Percentiles rank a stretch among this genome's conserved stretches.
These are phyloP conservation scores for Esox lucius DNA, from an alignment of 2,797 vertebrate species.

Conservation along the genomic window DNA sequence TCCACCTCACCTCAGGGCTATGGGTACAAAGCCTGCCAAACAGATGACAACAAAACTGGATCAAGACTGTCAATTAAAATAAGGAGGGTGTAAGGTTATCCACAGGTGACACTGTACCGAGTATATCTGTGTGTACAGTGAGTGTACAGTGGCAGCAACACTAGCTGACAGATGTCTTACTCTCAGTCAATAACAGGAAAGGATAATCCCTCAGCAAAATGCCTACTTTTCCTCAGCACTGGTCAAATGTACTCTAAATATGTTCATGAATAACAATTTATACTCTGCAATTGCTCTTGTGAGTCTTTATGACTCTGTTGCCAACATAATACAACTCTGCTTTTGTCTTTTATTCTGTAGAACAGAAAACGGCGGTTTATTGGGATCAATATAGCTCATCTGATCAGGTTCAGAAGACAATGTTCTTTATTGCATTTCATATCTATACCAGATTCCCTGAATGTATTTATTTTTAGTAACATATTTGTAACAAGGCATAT, in stretches of 20 bases:
- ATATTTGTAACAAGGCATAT: neutral
- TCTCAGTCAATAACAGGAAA: neutral
- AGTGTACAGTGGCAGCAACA: neutral
- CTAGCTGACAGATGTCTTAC: neutral
- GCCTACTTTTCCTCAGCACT: neutral
- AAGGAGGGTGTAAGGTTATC: slow-evolving; percentile 48
- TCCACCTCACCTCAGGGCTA: slow-evolving; percentile 46
- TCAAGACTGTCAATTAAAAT: slow-evolving; percentile 43
- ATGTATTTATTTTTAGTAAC: neutral
- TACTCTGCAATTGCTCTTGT: neutral
- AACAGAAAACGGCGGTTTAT: neutral
- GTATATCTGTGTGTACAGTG: slow-evolving; percentile 13
- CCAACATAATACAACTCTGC: neutral
- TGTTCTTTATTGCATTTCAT: neutral
- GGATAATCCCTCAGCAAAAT: neutral
- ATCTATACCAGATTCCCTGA: neutral
- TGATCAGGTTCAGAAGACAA: neutral
- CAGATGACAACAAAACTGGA: slow-evolving; percentile 51
- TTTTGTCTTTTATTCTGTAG: neutral
- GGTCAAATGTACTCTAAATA: neutral
- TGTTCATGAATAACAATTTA: neutral
- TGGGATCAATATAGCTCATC: neutral
- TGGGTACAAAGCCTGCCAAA: slow-evolving; percentile 50
- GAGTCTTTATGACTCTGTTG: neutral
- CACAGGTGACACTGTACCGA: slow-evolving; percentile 48